Evolutionary conservation across 2,888 invertebrate species (phyloP).

Genomic region (Sinotaia quadrata): DNA sequence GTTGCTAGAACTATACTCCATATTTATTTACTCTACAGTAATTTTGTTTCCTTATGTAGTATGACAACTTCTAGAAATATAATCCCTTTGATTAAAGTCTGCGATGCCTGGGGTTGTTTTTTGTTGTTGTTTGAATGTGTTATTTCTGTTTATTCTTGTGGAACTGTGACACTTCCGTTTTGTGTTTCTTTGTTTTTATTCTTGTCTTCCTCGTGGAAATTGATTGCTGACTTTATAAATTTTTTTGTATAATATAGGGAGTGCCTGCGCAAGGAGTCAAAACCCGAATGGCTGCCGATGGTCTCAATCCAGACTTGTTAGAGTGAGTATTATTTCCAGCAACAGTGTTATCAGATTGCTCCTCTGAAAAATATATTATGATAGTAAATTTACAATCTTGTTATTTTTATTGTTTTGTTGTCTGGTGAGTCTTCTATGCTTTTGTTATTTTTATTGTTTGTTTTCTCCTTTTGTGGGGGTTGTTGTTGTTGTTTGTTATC

Average conservation of each 20-base stretch:
- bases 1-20: no score
- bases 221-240: neutral
- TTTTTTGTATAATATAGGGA: constrained; percentile 70
- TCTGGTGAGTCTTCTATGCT: no score
- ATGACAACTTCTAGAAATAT: no score
- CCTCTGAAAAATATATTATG: no score
- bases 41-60: no score
- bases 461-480: no score
- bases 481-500: no score
- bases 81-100: no score
- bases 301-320: constrained; percentile 83
- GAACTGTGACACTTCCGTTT: neutral
- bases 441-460: neutral
- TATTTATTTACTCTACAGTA: no score
- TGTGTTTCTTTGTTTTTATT: neutral
- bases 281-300: constrained; percentile 86
- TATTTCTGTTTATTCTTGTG: neutral
- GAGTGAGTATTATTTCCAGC: constrained; percentile 72
- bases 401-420: no score
- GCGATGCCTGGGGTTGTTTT: no score
- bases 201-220: neutral
- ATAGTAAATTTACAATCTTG: no score
- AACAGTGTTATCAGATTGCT: neutral
- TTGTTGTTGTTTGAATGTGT: neutral
- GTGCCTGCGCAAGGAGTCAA: constrained; percentile 88